These are phyloP conservation scores for Aegotheles bennettii DNA, from an alignment of 2,113 vertebrate genomes.

Conservation along the genomic window DNA sequence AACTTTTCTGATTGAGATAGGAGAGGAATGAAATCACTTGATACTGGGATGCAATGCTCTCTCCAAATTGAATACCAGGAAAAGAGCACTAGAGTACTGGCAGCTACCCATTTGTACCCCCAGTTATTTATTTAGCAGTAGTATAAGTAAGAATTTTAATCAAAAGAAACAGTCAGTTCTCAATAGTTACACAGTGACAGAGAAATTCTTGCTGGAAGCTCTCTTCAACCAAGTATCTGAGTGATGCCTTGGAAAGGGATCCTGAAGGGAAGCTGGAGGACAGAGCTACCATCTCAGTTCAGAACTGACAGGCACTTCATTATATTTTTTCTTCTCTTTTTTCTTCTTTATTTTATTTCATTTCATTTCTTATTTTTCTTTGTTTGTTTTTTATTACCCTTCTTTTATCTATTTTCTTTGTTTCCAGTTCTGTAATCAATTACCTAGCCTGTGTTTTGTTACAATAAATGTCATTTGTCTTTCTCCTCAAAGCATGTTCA, in stretches of 20 bases:
- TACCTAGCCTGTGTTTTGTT: not conserved
- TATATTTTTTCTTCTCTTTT: not conserved
- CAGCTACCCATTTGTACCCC: not conserved
- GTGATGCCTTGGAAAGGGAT: not conserved
- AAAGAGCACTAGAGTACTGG: not conserved
- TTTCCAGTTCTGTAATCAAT: not conserved
- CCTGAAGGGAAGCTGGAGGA: not conserved
- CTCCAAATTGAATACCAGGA: not conserved
- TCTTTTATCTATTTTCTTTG: not conserved
- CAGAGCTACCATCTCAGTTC: not conserved
- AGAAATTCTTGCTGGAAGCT: not conserved
- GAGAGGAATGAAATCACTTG: not conserved
- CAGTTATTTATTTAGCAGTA: not conserved
- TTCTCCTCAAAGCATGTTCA: not conserved
- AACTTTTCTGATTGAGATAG: not conserved
- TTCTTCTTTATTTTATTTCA: not conserved
- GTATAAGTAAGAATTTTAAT: conserved; percentile 10
- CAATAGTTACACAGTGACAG: not conserved
- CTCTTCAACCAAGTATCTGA: not conserved
- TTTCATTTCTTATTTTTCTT: not conserved
- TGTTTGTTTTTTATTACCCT: fast-evolving
- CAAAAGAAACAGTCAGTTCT: not conserved
- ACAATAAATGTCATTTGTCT: not conserved
- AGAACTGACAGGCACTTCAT: not conserved
- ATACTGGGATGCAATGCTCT: not conserved